Percentiles rank a stretch among this genome's conserved stretches.
phyloP scores from a whole-genome alignment of 2,888 invertebrate species.

The Hanleya hanleyi region DNA sequence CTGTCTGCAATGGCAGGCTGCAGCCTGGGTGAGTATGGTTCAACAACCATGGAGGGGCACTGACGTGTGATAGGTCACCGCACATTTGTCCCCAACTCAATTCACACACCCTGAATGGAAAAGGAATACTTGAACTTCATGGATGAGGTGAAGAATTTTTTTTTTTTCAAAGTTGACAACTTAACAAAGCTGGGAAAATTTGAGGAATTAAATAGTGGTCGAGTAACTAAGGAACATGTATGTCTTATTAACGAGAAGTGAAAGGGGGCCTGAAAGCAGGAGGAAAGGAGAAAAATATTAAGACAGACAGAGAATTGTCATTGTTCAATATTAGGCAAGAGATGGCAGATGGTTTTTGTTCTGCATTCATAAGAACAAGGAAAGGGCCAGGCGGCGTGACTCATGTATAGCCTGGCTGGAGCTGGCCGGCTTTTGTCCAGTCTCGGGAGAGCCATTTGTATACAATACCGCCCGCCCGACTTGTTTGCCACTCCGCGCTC shows the following conservation, averaged over 20 bases:
- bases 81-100: too few relatives aligned
- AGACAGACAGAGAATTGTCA: neutral
- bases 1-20: too few relatives aligned
- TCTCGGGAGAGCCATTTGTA: neutral
- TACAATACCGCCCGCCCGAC: neutral
- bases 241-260: too few relatives aligned
- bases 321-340: slow-evolving; percentile 8
- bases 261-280: neutral
- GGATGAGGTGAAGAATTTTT: too few relatives aligned
- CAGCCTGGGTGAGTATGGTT: too few relatives aligned
- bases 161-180: neutral
- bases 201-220: neutral
- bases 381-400: neutral
- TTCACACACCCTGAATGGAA: too few relatives aligned
- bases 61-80: too few relatives aligned
- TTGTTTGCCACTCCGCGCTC: neutral
- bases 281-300: neutral
- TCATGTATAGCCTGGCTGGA: neutral
- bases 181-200: neutral
- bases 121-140: too few relatives aligned
- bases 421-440: slow-evolving; percentile 1
- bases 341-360: neutral
- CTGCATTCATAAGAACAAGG: neutral
- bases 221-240: neutral
- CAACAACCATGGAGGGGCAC: too few relatives aligned